Conservation (phyloP, 2,888 invertebrate species). For the Gisinianus flammeolus region DNA sequence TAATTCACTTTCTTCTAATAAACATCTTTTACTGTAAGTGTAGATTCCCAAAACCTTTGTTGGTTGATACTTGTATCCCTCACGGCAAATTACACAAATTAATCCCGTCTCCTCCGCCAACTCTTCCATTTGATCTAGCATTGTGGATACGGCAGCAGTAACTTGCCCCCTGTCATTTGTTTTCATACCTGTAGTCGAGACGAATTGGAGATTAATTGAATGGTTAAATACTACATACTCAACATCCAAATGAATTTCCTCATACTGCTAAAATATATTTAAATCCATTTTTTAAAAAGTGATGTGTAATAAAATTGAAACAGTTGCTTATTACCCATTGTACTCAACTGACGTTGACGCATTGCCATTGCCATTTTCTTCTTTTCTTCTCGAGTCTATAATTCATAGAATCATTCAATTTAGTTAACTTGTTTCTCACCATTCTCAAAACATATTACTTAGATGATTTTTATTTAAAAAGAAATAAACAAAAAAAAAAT, state of each 20-base stretch:
- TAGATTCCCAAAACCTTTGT: constrained; percentile 93
- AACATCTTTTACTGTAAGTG: constrained; percentile 93
- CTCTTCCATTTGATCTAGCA: constrained; percentile 85
- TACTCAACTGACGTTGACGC: constrained; percentile 92
- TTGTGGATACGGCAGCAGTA: constrained; percentile 59
- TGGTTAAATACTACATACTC: too few relatives aligned
- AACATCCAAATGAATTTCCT: too few relatives aligned
- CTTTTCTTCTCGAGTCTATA: constrained; percentile 95
- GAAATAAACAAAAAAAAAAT: too few relatives aligned
- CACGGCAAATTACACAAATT: constrained; percentile 96
- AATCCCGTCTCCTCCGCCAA: constrained; percentile 94
- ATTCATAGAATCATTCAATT: too few relatives aligned
- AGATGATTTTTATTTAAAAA: too few relatives aligned
- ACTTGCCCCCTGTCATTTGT: constrained; percentile 98
- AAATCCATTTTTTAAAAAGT: constrained; percentile 60
- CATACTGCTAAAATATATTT: too few relatives aligned
- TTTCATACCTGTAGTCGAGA: too few relatives aligned
- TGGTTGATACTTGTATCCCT: constrained; percentile 95
- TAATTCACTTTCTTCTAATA: constrained; percentile 89
- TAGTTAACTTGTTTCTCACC: too few relatives aligned
- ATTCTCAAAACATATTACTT: too few relatives aligned
- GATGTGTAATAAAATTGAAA: too few relatives aligned
- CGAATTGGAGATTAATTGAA: too few relatives aligned
- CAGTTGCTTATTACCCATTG: constrained; percentile 82
- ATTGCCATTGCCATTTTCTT: constrained; percentile 98